These are phyloP conservation scores for Porites australiensis DNA, from an alignment of 64 coral and sea anemone species.

Conservation along the genomic window DNA sequence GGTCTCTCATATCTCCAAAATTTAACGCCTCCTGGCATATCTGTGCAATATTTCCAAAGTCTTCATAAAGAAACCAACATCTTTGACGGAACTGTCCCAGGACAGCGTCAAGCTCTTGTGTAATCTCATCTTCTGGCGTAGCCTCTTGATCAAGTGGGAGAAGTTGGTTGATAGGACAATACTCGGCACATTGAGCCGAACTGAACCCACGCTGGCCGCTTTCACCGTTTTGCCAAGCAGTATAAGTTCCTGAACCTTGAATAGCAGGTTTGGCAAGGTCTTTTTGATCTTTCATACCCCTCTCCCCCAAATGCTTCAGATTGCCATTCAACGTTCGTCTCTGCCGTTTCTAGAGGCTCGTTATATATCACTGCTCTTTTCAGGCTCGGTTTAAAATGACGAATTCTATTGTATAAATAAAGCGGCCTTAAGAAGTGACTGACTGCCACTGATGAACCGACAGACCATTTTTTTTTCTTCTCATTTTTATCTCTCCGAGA, in stretches of 20 bases:
- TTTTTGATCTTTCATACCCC: neutral
- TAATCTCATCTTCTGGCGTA: too few relatives aligned
- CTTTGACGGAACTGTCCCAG: too few relatives aligned
- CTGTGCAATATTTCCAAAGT: too few relatives aligned
- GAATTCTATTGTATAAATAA: neutral
- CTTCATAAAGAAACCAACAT: too few relatives aligned
- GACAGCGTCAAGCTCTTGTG: too few relatives aligned
- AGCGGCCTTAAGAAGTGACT: slow-evolving; percentile 21
- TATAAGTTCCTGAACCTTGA: neutral
- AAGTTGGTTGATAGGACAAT: neutral
- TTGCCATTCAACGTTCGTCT: neutral
- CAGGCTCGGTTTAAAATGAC: neutral
- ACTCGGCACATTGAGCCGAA: slow-evolving; percentile 12
- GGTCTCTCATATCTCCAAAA: too few relatives aligned
- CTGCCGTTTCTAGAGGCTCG: neutral
- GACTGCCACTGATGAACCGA: neutral
- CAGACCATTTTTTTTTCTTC: neutral
- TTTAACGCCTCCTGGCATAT: too few relatives aligned
- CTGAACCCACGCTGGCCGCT: neutral
- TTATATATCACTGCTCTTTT: neutral
- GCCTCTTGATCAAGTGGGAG: neutral
- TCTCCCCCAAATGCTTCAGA: neutral
- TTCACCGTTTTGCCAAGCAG: neutral
- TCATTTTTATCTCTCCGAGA: neutral
- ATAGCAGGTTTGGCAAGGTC: neutral